These are phyloP conservation scores for Cephalopholis sonnerati DNA, from an alignment of 2,113 vertebrate species.

Conservation along the genomic window DNA sequence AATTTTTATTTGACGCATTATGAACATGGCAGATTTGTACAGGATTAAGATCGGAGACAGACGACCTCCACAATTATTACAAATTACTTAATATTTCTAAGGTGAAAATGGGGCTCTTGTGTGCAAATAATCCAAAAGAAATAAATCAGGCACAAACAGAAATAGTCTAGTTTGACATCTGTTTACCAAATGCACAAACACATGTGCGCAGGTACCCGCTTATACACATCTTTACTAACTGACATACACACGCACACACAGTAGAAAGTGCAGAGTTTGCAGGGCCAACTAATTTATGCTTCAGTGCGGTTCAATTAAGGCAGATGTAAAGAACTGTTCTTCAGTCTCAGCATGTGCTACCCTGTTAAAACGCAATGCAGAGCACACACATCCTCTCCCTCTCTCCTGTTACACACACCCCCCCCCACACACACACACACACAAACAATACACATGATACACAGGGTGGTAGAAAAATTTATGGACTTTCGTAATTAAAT, in stretches of 20 bases:
- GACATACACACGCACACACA: conserved; percentile 18
- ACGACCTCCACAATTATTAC: neutral
- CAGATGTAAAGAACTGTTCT: conserved; percentile 67
- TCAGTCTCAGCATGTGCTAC: conserved; percentile 54
- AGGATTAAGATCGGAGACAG: neutral
- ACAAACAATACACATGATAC: neutral
- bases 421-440: conserved; percentile 18
- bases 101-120: too few relatives aligned
- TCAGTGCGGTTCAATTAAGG: conserved; percentile 77
- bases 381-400: conserved; percentile 27
- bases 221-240: conserved; percentile 13
- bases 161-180: conserved; percentile 31
- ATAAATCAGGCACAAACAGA: neutral
- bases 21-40: neutral
- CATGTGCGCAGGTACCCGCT: conserved; percentile 15
- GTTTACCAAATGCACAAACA: conserved; percentile 37
- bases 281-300: conserved; percentile 73
- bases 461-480: conserved; percentile 14
- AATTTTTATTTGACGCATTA: neutral
- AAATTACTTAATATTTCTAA: too few relatives aligned
- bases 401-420: neutral
- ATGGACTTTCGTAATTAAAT: conserved; percentile 44
- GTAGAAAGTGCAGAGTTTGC: conserved; percentile 70
- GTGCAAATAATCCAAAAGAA: neutral
- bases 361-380: conserved; percentile 66